Evolutionary conservation across 2,797 vertebrate genomes (phyloP), one percentile per base, ranked within the genome.

Genomic region (Thalassophryne amazonica): DNA sequence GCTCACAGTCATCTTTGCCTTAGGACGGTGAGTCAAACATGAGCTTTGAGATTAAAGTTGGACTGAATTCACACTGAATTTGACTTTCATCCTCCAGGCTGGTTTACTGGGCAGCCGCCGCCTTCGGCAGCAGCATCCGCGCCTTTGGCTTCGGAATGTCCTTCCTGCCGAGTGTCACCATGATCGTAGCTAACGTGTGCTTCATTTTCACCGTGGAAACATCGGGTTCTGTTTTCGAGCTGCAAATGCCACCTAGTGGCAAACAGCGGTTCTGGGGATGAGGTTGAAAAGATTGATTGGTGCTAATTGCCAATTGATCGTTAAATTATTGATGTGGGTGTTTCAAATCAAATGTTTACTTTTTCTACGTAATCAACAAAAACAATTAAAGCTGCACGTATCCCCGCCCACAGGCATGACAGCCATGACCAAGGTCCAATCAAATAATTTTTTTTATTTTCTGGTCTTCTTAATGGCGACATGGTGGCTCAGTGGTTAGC

Each of bases 131-230:
- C 77, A 94, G 92, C 1, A 60, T 95, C 41, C 90, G 94, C 0
- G 91, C 86, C 1, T 94, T 97, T 0, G 94, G 95, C 0, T 95
- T 93, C 0, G 92, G 93, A n/a, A 64, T 98, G 45, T 95, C 93
- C 1, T 97, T 98, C 84, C 80, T 97, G 66, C 96, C 95, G 0
- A 85, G 93, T 10, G 39, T 96, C 22, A 82, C 71, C 67, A 96
- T 98, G 93, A 84, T 94, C 34, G 60, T 80, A 3, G 92, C 91
- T 73, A 98, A 98, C 79, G 72, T 98, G 5, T 95, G 94, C 68
- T 93, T 93, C 77, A 93, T 98, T 87, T 92, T 97, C 4, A 9
- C 89, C 1, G 62, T 93, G 61, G 93, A 96, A 14, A 88, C 89
- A 48, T 28, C 79, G 20, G 76, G 81, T 2, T 80, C 88, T 11